Evolutionary conservation across 2,888 invertebrate genomes (phyloP), one percentile per base, ranked within the genome.

Genomic region (Seira sanloemensis): DNA sequence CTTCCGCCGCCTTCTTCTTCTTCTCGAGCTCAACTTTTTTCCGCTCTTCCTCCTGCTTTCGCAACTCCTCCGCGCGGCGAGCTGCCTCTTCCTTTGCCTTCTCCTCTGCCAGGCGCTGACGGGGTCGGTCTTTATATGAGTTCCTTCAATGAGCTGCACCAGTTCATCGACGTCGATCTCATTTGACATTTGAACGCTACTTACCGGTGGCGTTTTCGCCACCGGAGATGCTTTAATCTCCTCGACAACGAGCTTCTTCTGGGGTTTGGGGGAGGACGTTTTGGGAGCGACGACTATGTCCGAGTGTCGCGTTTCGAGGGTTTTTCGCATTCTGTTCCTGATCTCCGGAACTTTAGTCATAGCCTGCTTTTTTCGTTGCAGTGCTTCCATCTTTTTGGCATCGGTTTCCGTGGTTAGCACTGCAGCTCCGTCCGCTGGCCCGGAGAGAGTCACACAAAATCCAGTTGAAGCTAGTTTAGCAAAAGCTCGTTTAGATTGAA

Each of bases 21-120:
- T 58, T 84, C 84, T 25, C 58, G 76, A 1, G 81, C 68, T 25
- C 78, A 54, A 9, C 77, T 84, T n/a, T n/a, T 21, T 86, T 78
- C 67, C 46, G 27, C n/a, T 86, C 86, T 93, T 94, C 94, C 90
- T 94, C 94, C 86, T 95, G 94, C 90, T 95, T 94, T 91, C 96
- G 92, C 54, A 95, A 95, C 90, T 96, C 95, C 91, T 96, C 96
- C n/a, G 96, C n/a, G n/a, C n/a, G n/a, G n/a, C n/a, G n/a, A n/a
- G n/a, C n/a, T n/a, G n/a, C 96, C 0, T 94, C 94, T 90, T 96
- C 96, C 91, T 96, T 95, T 65, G 86, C 85, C 19, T 78, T 79
- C 0, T n/a, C n/a, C n/a, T n/a, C n/a, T n/a, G n/a, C n/a, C n/a
- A n/a, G n/a, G n/a, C n/a, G n/a, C n/a, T n/a, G n/a, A n/a, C n/a